Evolutionary conservation across 2,113 vertebrate species (phyloP).

Genomic region (Percina caprodes): DNA sequence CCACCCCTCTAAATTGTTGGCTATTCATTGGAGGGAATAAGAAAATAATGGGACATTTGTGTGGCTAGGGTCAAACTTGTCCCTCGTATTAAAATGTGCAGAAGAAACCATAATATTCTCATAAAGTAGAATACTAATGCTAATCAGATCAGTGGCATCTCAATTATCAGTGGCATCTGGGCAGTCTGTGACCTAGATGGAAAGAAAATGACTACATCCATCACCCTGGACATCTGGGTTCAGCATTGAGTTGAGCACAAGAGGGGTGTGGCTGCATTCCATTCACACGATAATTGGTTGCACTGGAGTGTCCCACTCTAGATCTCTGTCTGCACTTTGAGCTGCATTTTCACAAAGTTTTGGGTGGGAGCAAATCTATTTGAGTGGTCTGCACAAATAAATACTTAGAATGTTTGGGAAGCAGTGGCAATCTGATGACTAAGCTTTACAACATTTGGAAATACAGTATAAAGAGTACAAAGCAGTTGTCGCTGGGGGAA

Average conservation of each 20-base stretch:
- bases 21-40: background rate
- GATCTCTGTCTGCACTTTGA: background rate
- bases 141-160: background rate
- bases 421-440: too few relatives aligned
- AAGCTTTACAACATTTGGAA: background rate
- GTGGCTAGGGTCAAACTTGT: background rate
- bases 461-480: background rate
- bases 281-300: background rate
- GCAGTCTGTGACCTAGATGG: background rate
- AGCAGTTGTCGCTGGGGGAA: too few relatives aligned
- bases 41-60: background rate
- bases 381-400: too few relatives aligned
- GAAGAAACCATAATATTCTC: background rate
- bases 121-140: background rate
- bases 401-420: too few relatives aligned
- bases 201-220: background rate
- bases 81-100: background rate
- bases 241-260: background rate
- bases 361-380: background rate
- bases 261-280: background rate
- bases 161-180: background rate
- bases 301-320: background rate
- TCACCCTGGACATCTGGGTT: background rate
- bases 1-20: background rate
- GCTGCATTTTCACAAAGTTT: background rate